Evolutionary conservation across 2,113 vertebrate species (phyloP).

Genomic region (Pterocles burchelli): DNA sequence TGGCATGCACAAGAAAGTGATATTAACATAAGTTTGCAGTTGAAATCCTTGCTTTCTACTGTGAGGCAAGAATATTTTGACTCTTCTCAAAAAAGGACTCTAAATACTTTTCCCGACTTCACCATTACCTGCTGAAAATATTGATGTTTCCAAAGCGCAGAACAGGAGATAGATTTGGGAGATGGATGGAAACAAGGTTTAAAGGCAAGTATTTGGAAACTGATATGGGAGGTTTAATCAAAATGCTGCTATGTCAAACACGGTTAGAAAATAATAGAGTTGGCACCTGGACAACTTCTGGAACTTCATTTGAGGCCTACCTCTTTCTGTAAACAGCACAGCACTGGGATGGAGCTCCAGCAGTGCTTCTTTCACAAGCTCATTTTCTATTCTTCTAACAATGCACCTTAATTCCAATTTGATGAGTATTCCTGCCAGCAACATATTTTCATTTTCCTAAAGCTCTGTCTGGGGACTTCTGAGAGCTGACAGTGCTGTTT

Average conservation of each 20-base stretch:
- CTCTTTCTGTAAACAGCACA: neutral
- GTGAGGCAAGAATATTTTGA: neutral
- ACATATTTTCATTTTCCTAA: slow-evolving; percentile 45
- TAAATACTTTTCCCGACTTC: neutral
- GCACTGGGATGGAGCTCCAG: neutral
- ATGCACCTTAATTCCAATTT: slow-evolving; percentile 24
- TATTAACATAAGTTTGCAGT: neutral
- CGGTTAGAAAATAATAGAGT: slow-evolving; percentile 19
- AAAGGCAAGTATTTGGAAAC: slow-evolving; percentile 6
- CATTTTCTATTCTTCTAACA: slow-evolving; percentile 22
- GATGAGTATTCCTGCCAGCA: slow-evolving; percentile 10
- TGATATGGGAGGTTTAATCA: neutral
- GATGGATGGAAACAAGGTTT: neutral
- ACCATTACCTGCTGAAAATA: neutral
- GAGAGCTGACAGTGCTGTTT: slow-evolving; percentile 32
- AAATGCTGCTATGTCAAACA: neutral
- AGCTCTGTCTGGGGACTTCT: slow-evolving; percentile 17
- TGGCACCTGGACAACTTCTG: slow-evolving; percentile 26
- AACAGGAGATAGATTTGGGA: neutral
- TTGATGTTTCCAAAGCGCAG: neutral
- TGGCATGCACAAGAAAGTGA: neutral
- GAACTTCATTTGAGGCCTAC: slow-evolving; percentile 19
- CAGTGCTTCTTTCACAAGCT: neutral
- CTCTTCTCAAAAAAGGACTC: neutral
- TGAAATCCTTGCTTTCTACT: neutral